Evolutionary conservation across 2,888 invertebrate species (phyloP), one percentile per base, ranked within the genome.

Genomic region (Eudasyphora cyanicolor): DNA sequence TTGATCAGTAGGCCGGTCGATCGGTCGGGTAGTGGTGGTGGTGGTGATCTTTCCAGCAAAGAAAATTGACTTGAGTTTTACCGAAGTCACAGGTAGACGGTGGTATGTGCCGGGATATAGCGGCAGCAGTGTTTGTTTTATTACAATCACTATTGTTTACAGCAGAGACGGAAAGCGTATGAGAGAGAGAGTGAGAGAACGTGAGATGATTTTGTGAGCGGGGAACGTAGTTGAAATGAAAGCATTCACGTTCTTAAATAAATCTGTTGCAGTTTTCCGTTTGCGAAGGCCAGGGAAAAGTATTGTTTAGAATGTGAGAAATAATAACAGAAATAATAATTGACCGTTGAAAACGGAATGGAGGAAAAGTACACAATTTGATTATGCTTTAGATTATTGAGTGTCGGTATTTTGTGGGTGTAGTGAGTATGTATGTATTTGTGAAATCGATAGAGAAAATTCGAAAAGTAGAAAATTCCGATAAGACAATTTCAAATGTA

Each of bases 311-410:
- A 90, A 90, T 89, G 89, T 89, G 89, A 85, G 88, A 90, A 90
- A 89, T 89, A 90, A 90, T 89, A 90, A 90, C 90, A 90, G 89
- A 90, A 90, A 88, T 89, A 89, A 90, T 89, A 90, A 90, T 89
- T 87, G 88, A 77, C 70, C 38, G 64, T 35, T 74, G 86, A 87
- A 88, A 87, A 87, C 87, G 87, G 86, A 87, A 88, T 87, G 85
- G 81, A n/a, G 87, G 86, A 69, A 79, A 79, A 76, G 38, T 67
- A 67, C 24, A 67, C 24, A 38, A 51, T 54, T 27, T 21, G 42
- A 42, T 73, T 54, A 21, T 54, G 35, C 0, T 35, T 64, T 42
- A n/a, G n/a, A n/a, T n/a, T 64, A 21, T 32, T 77, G 73, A 86
- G 82, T 85, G 86, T 85, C 71, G 82, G 82, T 80, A 19, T n/a